Evolutionary conservation across 2,113 vertebrate species (phyloP), one percentile per base, ranked within the genome.

Genomic region (Syrmaticus mikado): DNA sequence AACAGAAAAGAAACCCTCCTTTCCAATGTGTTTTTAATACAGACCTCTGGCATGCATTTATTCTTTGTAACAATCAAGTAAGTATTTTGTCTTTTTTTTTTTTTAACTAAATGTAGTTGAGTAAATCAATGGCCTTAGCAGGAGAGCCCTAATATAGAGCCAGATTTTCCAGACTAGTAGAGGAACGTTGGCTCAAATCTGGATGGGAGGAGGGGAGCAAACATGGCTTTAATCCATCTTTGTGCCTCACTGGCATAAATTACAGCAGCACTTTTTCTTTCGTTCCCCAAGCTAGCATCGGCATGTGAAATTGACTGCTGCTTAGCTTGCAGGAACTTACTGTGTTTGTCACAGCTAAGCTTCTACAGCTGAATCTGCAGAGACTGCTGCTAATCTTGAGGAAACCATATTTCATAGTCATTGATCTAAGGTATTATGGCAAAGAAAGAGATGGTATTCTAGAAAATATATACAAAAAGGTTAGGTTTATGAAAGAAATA

Each of bases 51-150:
- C 71, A 95, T 76, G 95, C 67, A 76, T 89, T 96, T 96, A 89
- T 85, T 57, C 87, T 74, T 67, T 93, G 40, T 91, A 96, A 94
- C 75, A 94, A 95, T 77, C 81, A 82, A 96, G 70, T 73, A 88
- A 94, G 74, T 91, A 80, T 94, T 96, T 91, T 94, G 92, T 91
- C 94, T 90, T 73, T 81, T 3, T 64, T 41, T 64, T 62, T 38
- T 62, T 62, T 61, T 61, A 8, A 57, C 53, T 38, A 93, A 94
- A 94, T 41, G 78, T 82, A 93, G 81, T 88, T 94, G 86, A 95
- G 89, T 95, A 93, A 95, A 96, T 94, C 94, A 96, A 92, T 93
- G 94, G 91, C 89, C 81, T 92, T 93, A 96, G 92, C 87, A 96
- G 89, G 89, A 95, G 82, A 96, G 84, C 87, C 60, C 67, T 82